Evolutionary conservation across 2,113 vertebrate species (phyloP).

Genomic region (Carlito syrichta): DNA sequence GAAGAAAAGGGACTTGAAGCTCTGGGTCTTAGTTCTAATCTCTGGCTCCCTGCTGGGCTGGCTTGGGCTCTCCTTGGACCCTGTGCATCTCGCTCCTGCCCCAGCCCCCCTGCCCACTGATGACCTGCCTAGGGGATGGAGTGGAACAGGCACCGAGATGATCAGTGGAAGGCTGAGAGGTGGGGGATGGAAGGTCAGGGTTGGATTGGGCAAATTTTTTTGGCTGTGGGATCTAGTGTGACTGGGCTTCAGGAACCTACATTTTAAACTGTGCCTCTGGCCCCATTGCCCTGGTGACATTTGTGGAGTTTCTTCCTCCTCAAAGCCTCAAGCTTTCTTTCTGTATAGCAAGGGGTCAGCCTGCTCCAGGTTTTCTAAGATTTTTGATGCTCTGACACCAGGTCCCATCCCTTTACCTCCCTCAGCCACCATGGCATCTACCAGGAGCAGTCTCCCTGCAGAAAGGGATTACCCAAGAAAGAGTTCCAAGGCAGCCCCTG

Average conservation of each 20-base stretch:
- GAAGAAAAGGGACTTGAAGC: background rate
- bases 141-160: fast-evolving
- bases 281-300: background rate
- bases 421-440: background rate
- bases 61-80: background rate
- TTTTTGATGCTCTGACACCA: no score
- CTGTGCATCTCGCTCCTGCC: fast-evolving
- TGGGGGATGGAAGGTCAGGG: background rate
- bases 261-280: background rate
- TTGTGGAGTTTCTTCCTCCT: no score
- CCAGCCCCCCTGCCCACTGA: fast-evolving
- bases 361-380: background rate
- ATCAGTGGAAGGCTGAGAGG: no score
- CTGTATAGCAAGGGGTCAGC: background rate
- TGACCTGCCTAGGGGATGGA: no score
- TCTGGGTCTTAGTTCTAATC: background rate
- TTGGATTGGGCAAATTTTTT: background rate
- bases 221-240: background rate
- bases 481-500: background rate
- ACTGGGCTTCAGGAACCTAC: background rate
- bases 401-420: background rate
- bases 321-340: background rate
- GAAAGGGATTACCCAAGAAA: background rate
- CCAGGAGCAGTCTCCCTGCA: background rate
- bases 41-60: fast-evolving